Evolutionary conservation across 2,888 invertebrate species (phyloP).

Genomic region (Drosophila colorata): DNA sequence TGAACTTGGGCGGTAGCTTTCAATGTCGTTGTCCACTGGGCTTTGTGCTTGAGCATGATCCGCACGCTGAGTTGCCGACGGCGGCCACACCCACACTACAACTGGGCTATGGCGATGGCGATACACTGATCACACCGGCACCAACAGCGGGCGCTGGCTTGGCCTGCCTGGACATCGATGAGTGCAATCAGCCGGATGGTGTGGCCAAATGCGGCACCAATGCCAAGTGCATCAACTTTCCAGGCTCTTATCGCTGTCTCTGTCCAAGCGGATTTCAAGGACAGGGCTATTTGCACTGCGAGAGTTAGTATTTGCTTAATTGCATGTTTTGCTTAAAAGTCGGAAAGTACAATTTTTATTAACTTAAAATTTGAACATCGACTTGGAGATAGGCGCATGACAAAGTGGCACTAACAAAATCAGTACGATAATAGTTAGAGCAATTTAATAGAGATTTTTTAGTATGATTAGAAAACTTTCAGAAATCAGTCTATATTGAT

Average conservation of each 20-base stretch:
- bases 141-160: constrained; percentile 84
- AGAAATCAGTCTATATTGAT: too few species aligned
- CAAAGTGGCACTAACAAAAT: background rate
- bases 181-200: constrained; percentile 89
- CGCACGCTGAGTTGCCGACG: constrained; percentile 46
- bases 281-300: constrained; percentile 90
- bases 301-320: constrained; percentile 88
- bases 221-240: constrained; percentile 92
- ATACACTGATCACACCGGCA: constrained; percentile 47
- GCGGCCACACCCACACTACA: constrained; percentile 50
- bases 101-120: constrained; percentile 69
- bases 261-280: constrained; percentile 92
- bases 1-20: constrained; percentile 91
- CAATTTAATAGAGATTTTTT: too few species aligned
- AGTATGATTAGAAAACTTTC: too few species aligned
- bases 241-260: constrained; percentile 92
- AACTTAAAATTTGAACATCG: constrained; percentile 8
- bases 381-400: constrained; percentile 6
- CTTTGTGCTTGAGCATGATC: constrained; percentile 87
- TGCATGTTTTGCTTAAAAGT: constrained; percentile 76
- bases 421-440: background rate
- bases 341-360: constrained; percentile 1
- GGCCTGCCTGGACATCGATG: constrained; percentile 91
- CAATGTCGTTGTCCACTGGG: constrained; percentile 91
- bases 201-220: constrained; percentile 91